Conservation (phyloP, 2,113 vertebrate species). For the Ammodytes marinus region DNA sequence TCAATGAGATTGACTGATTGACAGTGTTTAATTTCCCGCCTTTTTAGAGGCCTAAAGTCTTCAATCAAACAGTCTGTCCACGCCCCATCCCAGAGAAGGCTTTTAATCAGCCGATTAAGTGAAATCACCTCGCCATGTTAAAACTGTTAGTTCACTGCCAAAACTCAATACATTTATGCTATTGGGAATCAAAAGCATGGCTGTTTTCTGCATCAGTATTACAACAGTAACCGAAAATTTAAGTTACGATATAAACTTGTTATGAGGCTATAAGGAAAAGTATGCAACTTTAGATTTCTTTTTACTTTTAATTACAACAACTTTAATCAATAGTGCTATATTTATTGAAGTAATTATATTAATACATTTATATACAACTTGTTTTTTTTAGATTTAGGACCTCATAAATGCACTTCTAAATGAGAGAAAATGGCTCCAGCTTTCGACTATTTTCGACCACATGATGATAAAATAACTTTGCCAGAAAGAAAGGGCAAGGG, state of each 20-base stretch:
- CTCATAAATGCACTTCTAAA: neutral
- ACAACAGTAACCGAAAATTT: neutral
- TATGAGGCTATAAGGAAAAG: neutral
- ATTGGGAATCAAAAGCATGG: neutral
- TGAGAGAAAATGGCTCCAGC: slow-evolving; percentile 17
- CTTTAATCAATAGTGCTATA: too few species aligned
- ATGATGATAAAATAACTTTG: slow-evolving; percentile 30
- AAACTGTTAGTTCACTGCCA: neutral
- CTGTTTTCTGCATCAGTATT: neutral
- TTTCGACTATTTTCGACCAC: slow-evolving; percentile 1
- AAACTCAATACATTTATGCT: neutral
- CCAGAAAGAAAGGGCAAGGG: slow-evolving; percentile 17
- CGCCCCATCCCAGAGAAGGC: neutral
- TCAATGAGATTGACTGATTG: neutral
- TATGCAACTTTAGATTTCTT: neutral
- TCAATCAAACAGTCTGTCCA: neutral
- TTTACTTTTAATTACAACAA: too few species aligned
- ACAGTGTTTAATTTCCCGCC: neutral
- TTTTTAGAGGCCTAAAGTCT: neutral
- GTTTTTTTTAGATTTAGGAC: neutral
- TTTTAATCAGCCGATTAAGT: neutral
- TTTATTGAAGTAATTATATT: neutral
- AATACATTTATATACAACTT: neutral
- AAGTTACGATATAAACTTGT: too few species aligned
- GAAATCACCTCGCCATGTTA: neutral